A percentile compares a stretch with the other conserved stretches of the same genome.
Conservation (phyloP, 1,140 invertebrate species). For the Aphelinus certus region DNA sequence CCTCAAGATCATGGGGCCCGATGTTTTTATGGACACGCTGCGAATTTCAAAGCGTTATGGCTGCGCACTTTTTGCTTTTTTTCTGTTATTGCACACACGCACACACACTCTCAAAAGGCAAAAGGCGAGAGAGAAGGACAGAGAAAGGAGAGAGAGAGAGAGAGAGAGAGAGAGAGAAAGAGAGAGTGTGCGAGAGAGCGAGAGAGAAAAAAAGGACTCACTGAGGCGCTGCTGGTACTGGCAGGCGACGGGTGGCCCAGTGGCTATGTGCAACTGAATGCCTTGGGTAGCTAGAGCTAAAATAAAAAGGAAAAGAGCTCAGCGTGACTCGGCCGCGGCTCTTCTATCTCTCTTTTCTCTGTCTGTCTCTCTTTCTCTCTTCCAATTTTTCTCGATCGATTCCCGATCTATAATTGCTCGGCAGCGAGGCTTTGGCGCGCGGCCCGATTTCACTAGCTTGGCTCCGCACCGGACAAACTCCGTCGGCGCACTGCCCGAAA, state of each 20-base stretch:
- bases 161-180: neutral
- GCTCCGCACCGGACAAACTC: constrained; percentile 55
- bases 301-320: constrained; percentile 60
- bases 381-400: constrained; percentile 48
- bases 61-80: too few relatives aligned
- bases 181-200: constrained; percentile 21
- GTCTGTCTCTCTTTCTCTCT: constrained; percentile 30
- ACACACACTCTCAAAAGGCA: too few relatives aligned
- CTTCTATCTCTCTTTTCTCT: constrained; percentile 41
- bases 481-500: constrained; percentile 56
- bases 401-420: constrained; percentile 65
- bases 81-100: too few relatives aligned
- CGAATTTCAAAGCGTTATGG: too few relatives aligned
- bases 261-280: constrained; percentile 62
- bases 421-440: constrained; percentile 56
- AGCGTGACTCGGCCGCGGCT: neutral
- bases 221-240: constrained; percentile 52
- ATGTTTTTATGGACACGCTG: too few relatives aligned
- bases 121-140: too few relatives aligned
- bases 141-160: too few relatives aligned
- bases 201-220: constrained; percentile 46
- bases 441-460: constrained; percentile 59
- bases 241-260: constrained; percentile 35
- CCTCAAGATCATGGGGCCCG: too few relatives aligned
- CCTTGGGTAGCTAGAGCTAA: constrained; percentile 61